Evolutionary conservation across 2,113 vertebrate genomes (phyloP).

Genomic region (Oryzias curvinotus): DNA sequence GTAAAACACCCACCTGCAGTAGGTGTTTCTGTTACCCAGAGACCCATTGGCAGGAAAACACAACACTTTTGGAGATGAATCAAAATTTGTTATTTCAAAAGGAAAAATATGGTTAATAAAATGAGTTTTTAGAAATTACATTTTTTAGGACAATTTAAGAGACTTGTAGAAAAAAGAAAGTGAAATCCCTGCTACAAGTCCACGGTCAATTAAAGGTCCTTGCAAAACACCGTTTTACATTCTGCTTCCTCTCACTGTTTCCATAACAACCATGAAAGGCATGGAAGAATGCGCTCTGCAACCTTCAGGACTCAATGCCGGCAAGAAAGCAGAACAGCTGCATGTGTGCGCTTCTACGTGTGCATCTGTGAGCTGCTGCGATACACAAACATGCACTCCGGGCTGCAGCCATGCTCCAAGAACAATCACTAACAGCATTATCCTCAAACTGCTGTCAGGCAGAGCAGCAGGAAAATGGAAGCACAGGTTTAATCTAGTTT

Average conservation of each 20-base stretch:
- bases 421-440: slow-evolving; percentile 10
- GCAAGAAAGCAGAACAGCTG: slow-evolving; percentile 36
- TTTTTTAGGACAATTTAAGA: too few relatives aligned
- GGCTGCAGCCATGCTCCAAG: slow-evolving; percentile 1
- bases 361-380: neutral
- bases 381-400: slow-evolving; percentile 11
- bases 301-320: slow-evolving; percentile 71
- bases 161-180: neutral
- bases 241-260: slow-evolving; percentile 75
- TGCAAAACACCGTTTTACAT: slow-evolving; percentile 69
- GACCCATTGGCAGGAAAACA: slow-evolving; percentile 26
- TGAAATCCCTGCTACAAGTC: slow-evolving; percentile 41
- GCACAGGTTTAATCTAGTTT: slow-evolving; percentile 24
- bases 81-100: slow-evolving; percentile 5
- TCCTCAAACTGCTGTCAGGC: neutral
- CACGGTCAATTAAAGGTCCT: slow-evolving; percentile 52
- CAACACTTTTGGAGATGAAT: slow-evolving; percentile 1
- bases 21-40: slow-evolving; percentile 33
- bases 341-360: slow-evolving; percentile 13
- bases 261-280: slow-evolving; percentile 74
- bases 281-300: slow-evolving; percentile 67
- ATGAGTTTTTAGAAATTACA: too few relatives aligned
- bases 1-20: slow-evolving; percentile 39
- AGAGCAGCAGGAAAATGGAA: slow-evolving; percentile 15
- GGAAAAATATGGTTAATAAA: neutral